These are phyloP conservation scores for Sus cebifrons DNA, from an alignment of 2,797 vertebrate species.

Conservation along the genomic window DNA sequence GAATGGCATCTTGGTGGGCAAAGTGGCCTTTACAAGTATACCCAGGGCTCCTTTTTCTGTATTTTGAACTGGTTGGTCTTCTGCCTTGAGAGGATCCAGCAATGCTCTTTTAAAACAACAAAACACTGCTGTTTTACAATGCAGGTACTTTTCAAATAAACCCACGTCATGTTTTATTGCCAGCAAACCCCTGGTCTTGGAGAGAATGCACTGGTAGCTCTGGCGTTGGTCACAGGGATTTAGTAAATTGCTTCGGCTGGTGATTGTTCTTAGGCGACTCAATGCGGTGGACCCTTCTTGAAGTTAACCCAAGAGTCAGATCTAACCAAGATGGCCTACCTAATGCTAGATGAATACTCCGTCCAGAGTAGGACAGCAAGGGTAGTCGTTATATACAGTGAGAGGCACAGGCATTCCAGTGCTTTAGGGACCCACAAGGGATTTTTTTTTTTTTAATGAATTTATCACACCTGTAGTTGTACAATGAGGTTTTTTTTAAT, in stretches of 20 bases:
- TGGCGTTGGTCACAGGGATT: background rate
- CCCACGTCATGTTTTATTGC: slow-evolving; percentile 66
- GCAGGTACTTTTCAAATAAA: slow-evolving; percentile 77
- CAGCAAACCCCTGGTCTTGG: slow-evolving; percentile 62
- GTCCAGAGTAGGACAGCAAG: background rate
- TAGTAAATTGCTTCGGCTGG: background rate
- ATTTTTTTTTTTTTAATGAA: background rate
- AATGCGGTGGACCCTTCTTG: background rate
- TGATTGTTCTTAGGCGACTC: background rate
- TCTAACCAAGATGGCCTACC: background rate
- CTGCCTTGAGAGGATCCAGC: slow-evolving; percentile 79
- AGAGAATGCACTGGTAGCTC: background rate
- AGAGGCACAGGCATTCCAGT: background rate
- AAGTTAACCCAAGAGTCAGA: background rate
- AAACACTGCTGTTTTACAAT: slow-evolving; percentile 66
- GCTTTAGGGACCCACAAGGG: background rate
- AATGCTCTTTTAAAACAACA: slow-evolving; percentile 71
- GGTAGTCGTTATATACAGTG: background rate
- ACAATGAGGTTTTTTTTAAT: background rate
- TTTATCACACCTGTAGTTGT: too few species aligned
- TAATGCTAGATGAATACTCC: background rate
- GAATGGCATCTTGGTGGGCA: background rate
- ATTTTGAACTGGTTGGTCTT: slow-evolving; percentile 29
- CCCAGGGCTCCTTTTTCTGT: background rate
- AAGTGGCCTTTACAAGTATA: background rate